Base-by-base conservation (phyloP, 2,797 vertebrate species). In the Helarctos malayanus region DNA sequence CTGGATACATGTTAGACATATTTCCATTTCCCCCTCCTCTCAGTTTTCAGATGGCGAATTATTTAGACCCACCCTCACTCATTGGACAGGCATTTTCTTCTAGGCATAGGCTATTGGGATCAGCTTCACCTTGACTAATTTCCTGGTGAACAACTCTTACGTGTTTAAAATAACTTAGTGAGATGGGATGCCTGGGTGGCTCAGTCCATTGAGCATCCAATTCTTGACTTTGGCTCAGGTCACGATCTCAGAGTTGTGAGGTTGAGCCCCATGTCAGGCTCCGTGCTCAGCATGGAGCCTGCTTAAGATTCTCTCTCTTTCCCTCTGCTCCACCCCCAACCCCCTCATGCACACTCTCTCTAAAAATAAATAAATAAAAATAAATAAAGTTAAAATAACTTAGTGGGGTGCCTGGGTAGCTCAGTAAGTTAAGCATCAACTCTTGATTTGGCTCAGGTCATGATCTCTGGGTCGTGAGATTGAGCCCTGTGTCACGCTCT, bases 71-170 rank as follows among this genome's bases (percentile, higher is more conserved):
- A 76, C 19, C 13, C 47, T 87, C 32, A 52, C 35, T 90, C 54
- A 81, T 2, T 65, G 63, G 56, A 15, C 54, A 86, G 80, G 23
- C 11, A 85, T 81, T 95, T 95, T 52, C 38, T 73, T 45, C 65
- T 32, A 73, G 45, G 47, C 2, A n/a, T 61, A 68, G 56, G 75
- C 21, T 89, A 52, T 32, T 69, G 27, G n/a, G 5, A n/a, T 63
- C 47, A 86, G 56, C 52, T 89, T 96, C 38, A 68, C 54, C 47
- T 21, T 93, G 47, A 91, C 69, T 54, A 91, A 73, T 16, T 94
- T 18, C 54, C 56, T 88, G 59, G 68, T 32, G 25, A 73, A 82
- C 41, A 78, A 89, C 35, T 92, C 45, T 59, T 89, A 76, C 59
- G 32, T 85, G 45, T 85, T 78, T 75, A 92, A 92, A 88, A 41